Evolutionary conservation across 23 tunicate genomes (phyloP), one percentile per base, ranked within the genome.

Genomic region (Halocynthia roretzi): DNA sequence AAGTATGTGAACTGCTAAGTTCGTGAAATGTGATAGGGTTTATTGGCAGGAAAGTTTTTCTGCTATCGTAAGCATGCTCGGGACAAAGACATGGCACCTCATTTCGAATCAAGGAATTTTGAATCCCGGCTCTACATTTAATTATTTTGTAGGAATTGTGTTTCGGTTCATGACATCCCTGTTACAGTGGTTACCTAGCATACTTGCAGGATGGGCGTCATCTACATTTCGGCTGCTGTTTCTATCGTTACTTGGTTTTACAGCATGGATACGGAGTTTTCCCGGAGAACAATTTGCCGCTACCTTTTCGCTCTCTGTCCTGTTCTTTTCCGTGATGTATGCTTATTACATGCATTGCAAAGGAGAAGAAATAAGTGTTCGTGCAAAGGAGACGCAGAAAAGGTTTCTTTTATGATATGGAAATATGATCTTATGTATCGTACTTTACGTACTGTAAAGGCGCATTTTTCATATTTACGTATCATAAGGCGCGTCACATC

Each of bases 211-310:
- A 14, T 71, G 77, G 77, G 7, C 71, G 0, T 8, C 72, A 7
- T 21, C 58, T 6, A 68, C 51, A 11, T 6, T 61, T 6, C 53
- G 40, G 51, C 12, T 71, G 57, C 61, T 81, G 31, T 71, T 81
- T 50, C 6, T 81, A 50, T n/a, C 68, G 20, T n/a, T 81, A 60
- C 77, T 81, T 6, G 85, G 78, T 0, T 81, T 81, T 17, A 49
- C 85, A 57, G 85, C 78, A 0, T 81, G 85, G 85, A 60, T 81
- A 8, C 67, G 77, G 20, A 71, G 56, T 58, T 81, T 81, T 7
- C 20, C 85, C n/a, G 85, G 51, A 60, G 68, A 15, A 21, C 51
- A 61, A 23, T 70, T 80, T 55, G 22, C 62, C 0, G 70, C 70
- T 11, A 65, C 70, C n/a, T 65, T 65, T 15, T 65, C 70, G 19